Conservation (phyloP, 2,113 vertebrate genomes). For the Psittacula cyanocephala region DNA sequence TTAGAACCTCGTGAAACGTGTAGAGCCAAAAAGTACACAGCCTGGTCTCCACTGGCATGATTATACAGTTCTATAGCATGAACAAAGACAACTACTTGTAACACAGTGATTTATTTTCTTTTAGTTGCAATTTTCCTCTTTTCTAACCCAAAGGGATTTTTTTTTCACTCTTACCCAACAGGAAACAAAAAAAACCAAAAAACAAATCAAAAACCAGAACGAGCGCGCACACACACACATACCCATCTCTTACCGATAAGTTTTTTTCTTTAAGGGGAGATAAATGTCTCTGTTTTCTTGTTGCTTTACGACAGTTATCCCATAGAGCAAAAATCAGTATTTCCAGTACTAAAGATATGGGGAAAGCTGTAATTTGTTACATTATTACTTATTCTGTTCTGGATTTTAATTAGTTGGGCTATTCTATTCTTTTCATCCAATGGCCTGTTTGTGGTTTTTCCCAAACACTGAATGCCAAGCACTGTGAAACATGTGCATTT, state of each 20-base stretch:
- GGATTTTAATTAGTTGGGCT: not conserved
- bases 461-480: not conserved
- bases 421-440: not conserved
- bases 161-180: not conserved
- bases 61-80: not conserved
- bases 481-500: not conserved
- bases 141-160: not conserved
- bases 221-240: no score
- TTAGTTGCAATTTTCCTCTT: not conserved
- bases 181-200: not conserved
- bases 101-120: not conserved
- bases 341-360: not conserved
- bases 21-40: not conserved
- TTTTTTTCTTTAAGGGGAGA: not conserved
- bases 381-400: not conserved
- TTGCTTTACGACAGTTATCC: not conserved
- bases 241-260: rapidly evolving
- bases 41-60: not conserved
- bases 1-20: rapidly evolving
- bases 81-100: not conserved
- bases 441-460: not conserved
- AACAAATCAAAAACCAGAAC: not conserved
- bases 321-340: not conserved
- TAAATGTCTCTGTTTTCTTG: not conserved
- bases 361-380: not conserved